These are phyloP conservation scores for Callithrix jacchus DNA, from an alignment of 2,113 vertebrate genomes.

Conservation along the genomic window DNA sequence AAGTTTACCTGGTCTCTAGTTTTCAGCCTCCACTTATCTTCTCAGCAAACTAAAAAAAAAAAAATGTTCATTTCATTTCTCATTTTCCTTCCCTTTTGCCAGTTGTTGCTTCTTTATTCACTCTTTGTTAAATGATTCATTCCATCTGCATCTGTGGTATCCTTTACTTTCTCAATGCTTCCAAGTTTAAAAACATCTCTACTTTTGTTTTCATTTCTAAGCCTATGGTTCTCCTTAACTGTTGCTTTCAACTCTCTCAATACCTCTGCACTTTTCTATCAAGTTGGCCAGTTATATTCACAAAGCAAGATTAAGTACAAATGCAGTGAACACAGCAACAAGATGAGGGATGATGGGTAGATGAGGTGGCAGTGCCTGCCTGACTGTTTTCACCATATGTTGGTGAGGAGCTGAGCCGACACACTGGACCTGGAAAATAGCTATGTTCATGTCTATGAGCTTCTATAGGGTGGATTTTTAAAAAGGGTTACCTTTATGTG, in stretches of 20 bases:
- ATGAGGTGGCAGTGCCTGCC: not conserved
- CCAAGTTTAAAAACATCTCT: constrained; percentile 25
- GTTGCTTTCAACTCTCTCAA: not conserved
- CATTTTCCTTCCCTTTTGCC: constrained; percentile 1
- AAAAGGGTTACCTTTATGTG: not conserved
- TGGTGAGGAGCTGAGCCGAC: not conserved
- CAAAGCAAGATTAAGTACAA: not conserved
- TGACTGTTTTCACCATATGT: not conserved
- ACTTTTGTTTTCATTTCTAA: constrained; percentile 30
- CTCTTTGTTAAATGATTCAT: constrained; percentile 42
- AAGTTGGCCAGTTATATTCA: not conserved
- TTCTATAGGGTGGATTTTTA: not conserved
- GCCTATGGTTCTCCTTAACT: not conserved
- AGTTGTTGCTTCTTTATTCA: constrained; percentile 28
- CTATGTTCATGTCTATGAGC: not conserved
- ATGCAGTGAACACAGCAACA: not conserved
- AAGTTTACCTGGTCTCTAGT: not conserved
- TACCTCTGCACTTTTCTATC: not conserved
- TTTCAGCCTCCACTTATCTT: constrained; percentile 27
- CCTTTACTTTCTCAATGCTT: constrained; percentile 49
- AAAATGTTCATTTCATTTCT: not conserved
- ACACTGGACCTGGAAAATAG: not conserved
- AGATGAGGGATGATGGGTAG: not conserved
- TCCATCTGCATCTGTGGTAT: not conserved
- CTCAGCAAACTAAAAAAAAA: not conserved